Evolutionary conservation across 2,797 vertebrate species (phyloP).

Genomic region (Sebastiscus albofasciatus): DNA sequence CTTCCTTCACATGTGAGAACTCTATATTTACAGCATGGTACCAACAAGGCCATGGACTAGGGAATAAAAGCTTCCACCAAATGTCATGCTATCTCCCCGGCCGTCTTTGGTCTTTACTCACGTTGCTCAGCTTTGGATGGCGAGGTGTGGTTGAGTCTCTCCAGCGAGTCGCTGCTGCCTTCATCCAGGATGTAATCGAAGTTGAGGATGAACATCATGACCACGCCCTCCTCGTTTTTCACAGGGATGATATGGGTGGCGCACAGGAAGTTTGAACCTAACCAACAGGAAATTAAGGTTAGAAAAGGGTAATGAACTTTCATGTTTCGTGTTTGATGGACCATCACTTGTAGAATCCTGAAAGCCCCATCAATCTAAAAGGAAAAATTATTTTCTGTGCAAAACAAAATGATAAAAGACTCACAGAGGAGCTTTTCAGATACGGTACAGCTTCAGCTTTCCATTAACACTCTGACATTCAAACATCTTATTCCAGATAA

Average conservation of each 20-base stretch:
- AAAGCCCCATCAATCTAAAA: constrained; percentile 3
- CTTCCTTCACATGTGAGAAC: not conserved
- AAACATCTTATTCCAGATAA: constrained; percentile 46
- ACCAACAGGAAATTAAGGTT: constrained; percentile 28
- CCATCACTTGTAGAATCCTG: not conserved
- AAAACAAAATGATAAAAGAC: constrained; percentile 28
- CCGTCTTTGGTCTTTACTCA: constrained; percentile 78
- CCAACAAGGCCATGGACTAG: not conserved
- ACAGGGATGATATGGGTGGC: constrained; percentile 98
- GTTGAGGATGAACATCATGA: constrained; percentile 99
- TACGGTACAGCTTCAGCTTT: constrained; percentile 13
- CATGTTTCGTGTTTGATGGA: not conserved
- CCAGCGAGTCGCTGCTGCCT: constrained; percentile 87
- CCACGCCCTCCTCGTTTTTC: constrained; percentile 98
- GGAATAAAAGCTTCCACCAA: not conserved
- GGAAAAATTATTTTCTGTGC: not conserved
- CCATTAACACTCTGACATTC: constrained; percentile 58
- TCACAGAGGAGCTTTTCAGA: constrained; percentile 1
- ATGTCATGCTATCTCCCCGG: not conserved
- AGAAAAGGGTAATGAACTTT: constrained; percentile 3
- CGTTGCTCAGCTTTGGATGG: constrained; percentile 90
- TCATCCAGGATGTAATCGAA: constrained; percentile 93
- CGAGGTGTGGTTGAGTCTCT: constrained; percentile 90
- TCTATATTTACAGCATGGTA: not conserved
- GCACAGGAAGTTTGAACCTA: constrained; percentile 96